Conservation (phyloP, 2,113 vertebrate genomes). For the Oxyura jamaicensis region DNA sequence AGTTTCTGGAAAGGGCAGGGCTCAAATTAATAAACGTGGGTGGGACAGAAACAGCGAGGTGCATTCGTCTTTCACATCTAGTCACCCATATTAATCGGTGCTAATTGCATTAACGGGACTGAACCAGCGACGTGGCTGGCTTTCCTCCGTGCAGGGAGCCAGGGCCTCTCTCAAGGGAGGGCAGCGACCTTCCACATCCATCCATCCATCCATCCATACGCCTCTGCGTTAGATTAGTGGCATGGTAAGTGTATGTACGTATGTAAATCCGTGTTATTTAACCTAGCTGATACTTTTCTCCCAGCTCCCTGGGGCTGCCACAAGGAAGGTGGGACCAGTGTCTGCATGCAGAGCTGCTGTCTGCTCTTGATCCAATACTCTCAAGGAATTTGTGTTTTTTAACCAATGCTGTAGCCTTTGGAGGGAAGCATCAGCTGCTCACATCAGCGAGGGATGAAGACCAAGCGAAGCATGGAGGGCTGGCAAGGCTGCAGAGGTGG, state of each 20-base stretch:
- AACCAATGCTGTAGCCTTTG: background rate
- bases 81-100: slow-evolving; percentile 62
- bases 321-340: background rate
- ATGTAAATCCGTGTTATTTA: too few relatives aligned
- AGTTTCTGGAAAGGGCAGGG: slow-evolving; percentile 11
- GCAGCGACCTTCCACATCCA: background rate
- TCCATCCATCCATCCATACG: too few relatives aligned
- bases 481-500: too few relatives aligned
- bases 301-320: background rate
- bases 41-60: background rate
- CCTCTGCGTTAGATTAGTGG: background rate
- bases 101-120: slow-evolving; percentile 55
- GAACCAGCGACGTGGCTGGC: background rate
- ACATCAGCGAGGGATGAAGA: too few relatives aligned
- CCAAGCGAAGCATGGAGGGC: too few relatives aligned
- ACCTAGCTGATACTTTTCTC: background rate
- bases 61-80: slow-evolving; percentile 44
- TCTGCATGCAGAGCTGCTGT: background rate
- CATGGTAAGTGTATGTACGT: too few relatives aligned
- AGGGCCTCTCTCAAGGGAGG: rapidly evolving
- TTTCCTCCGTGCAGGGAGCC: background rate
- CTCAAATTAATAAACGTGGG: slow-evolving; percentile 35
- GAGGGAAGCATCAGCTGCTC: too few relatives aligned
- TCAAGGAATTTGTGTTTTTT: background rate
- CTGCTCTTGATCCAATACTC: background rate